These are phyloP conservation scores for Peromyscus polionotus DNA, from an alignment of 2,113 vertebrate genomes.

Conservation along the genomic window DNA sequence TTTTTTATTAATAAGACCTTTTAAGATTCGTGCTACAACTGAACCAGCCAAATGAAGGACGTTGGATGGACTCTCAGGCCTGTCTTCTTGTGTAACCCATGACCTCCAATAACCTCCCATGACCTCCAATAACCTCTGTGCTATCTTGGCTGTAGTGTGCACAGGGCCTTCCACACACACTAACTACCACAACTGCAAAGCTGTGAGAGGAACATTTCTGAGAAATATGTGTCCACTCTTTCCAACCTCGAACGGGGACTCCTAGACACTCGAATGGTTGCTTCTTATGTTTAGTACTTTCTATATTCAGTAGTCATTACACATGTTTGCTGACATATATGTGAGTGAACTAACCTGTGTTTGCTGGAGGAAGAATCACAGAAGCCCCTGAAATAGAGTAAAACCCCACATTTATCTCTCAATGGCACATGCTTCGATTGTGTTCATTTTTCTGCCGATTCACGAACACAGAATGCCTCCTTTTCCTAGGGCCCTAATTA, in stretches of 20 bases:
- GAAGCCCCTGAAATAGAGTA: background rate
- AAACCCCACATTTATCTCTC: background rate
- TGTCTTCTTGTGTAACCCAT: background rate
- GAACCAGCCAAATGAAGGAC: background rate
- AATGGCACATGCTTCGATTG: background rate
- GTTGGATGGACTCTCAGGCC: background rate
- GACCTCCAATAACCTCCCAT: too few relatives aligned
- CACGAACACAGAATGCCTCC: background rate
- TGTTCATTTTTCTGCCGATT: constrained; percentile 6
- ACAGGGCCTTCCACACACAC: rapidly evolving
- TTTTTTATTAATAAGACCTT: too few relatives aligned
- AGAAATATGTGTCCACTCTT: background rate
- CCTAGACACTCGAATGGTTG: background rate
- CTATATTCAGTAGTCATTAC: background rate
- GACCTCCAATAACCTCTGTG: background rate
- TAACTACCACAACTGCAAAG: rapidly evolving
- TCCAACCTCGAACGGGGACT: background rate
- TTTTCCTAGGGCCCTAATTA: background rate
- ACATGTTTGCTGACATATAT: background rate
- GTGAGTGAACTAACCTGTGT: background rate
- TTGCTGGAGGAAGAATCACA: constrained; percentile 13
- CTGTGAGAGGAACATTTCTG: background rate
- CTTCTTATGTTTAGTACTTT: background rate
- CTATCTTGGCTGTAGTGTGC: background rate
- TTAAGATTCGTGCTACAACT: too few relatives aligned